A percentile compares a stretch with the other conserved stretches of the same genome.
Conservation (phyloP, 2,113 vertebrate species). For the Ascaphus truei region DNA sequence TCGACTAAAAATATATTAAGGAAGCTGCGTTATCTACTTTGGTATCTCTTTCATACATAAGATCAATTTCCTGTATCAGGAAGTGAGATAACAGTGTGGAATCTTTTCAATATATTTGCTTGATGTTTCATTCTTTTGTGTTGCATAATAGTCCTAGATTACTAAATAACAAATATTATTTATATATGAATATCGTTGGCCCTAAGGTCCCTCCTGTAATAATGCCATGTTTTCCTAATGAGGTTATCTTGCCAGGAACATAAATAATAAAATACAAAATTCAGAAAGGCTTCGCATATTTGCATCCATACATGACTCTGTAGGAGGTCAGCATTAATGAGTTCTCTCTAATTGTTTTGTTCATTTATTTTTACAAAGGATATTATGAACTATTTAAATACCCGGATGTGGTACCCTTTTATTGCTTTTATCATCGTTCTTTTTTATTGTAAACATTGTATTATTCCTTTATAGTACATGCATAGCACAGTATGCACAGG, state of each 20-base stretch:
- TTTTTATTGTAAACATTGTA: no score
- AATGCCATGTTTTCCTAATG: neutral
- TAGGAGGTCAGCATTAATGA: slow-evolving; percentile 19
- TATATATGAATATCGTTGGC: neutral
- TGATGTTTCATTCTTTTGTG: no score
- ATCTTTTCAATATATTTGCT: no score
- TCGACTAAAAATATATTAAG: no score
- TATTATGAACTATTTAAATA: slow-evolving; percentile 1
- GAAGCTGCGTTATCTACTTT: no score
- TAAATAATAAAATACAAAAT: slow-evolving; percentile 21
- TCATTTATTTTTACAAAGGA: slow-evolving; percentile 12
- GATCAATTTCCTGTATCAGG: no score
- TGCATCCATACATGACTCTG: slow-evolving; percentile 5
- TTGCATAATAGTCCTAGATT: neutral
- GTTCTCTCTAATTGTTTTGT: slow-evolving; percentile 3
- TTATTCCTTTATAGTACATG: no score
- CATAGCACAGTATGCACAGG: no score
- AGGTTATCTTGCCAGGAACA: neutral
- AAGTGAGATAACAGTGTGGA: no score
- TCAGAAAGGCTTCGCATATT: neutral
- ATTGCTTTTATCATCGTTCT: neutral
- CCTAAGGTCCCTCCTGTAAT: neutral
- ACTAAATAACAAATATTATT: neutral
- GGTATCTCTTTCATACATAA: no score
- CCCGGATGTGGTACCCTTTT: neutral